phyloP scores from a whole-genome alignment of 2,888 invertebrate genomes.

The Himalopsyche japonica region DNA sequence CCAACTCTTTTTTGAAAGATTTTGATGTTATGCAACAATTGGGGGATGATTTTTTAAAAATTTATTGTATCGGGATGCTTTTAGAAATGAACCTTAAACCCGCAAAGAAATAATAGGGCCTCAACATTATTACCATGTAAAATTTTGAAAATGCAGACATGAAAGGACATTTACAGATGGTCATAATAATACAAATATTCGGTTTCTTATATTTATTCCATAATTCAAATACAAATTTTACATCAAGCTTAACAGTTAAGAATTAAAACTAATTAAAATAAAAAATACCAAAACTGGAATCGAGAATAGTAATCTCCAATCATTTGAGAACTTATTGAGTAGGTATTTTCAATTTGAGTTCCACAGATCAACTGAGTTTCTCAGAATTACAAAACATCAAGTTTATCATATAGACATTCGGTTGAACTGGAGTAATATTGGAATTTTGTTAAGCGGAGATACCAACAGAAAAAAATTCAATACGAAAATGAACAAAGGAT shows the following conservation, averaged over 20 bases:
- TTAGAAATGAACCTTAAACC: no score
- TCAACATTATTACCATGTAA: no score
- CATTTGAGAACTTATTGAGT: not conserved
- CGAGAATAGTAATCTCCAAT: not conserved
- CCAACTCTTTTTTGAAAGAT: no score
- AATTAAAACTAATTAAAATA: conserved; percentile 11
- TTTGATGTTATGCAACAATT: no score
- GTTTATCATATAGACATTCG: not conserved
- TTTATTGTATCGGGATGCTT: no score
- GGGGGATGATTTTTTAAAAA: no score
- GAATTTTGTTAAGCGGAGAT: not conserved
- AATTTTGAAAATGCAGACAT: no score
- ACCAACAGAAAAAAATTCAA: not conserved
- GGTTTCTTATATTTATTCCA: conserved; percentile 8
- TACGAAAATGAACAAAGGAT: not conserved
- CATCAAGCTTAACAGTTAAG: conserved; percentile 16
- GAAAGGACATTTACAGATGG: not conserved
- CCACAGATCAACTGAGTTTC: not conserved
- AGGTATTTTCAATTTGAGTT: not conserved
- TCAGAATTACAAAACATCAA: not conserved
- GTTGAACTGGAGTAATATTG: not conserved
- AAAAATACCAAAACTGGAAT: not conserved
- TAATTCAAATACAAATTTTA: conserved; percentile 28
- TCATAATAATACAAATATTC: not conserved
- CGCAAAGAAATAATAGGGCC: no score